A percentile compares a stretch with the other conserved stretches of the same genome.
phyloP scores from a whole-genome alignment of 1,140 invertebrate species.

The Sycobia sp. region DNA sequence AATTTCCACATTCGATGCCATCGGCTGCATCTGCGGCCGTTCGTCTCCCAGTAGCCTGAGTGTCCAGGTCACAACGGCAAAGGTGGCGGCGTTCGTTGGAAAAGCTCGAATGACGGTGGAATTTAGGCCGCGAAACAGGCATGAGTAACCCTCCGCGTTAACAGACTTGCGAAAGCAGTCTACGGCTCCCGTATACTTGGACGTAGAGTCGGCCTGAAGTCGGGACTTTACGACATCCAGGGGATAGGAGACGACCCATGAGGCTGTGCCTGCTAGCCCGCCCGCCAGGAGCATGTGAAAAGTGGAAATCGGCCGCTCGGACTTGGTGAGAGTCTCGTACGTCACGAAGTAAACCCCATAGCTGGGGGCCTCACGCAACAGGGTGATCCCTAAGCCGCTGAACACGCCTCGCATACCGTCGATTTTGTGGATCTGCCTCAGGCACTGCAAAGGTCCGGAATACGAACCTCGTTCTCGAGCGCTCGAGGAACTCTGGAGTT shows the following conservation, averaged over 20 bases:
- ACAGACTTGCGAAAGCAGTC: constrained; percentile 77
- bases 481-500: constrained; percentile 60
- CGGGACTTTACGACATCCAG: constrained; percentile 89
- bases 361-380: constrained; percentile 76
- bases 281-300: constrained; percentile 75
- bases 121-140: constrained; percentile 73
- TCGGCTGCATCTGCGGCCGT: neutral
- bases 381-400: constrained; percentile 76
- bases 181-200: constrained; percentile 69
- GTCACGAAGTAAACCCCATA: constrained; percentile 72
- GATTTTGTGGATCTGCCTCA: constrained; percentile 66
- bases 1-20: no score
- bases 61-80: constrained; percentile 82
- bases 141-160: constrained; percentile 69
- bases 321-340: constrained; percentile 49
- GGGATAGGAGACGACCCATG: constrained; percentile 87
- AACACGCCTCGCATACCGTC: constrained; percentile 75
- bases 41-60: constrained; percentile 55
- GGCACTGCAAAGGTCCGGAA: constrained; percentile 68
- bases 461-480: constrained; percentile 44
- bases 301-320: constrained; percentile 57
- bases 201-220: constrained; percentile 74
- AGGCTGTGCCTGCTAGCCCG: constrained; percentile 80
- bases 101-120: constrained; percentile 85
- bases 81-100: constrained; percentile 90